Evolutionary conservation across 2,888 invertebrate species (phyloP).

Genomic region (Tipula lateralis): DNA sequence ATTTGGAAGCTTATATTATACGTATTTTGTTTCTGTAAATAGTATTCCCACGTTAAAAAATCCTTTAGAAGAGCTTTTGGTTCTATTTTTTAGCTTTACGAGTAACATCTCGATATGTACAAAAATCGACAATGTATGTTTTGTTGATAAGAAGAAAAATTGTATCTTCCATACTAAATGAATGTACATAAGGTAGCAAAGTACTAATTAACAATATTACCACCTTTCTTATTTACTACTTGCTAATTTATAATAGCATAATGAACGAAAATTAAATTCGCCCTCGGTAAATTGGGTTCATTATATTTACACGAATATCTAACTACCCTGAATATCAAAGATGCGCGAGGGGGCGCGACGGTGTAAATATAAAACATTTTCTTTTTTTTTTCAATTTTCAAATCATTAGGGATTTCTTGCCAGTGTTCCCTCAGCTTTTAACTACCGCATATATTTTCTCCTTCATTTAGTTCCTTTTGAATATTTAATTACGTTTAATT

Average conservation of each 20-base stretch:
- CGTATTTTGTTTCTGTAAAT: no score
- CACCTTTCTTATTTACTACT: background rate
- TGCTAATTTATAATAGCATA: background rate
- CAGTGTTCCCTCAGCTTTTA: background rate
- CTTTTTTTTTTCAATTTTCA: constrained; percentile 7
- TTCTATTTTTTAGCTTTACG: no score
- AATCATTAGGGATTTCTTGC: background rate
- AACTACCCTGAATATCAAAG: background rate
- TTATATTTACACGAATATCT: background rate
- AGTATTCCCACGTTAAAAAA: no score
- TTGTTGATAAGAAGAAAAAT: no score
- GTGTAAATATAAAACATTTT: background rate
- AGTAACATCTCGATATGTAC: no score
- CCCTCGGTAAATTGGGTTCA: constrained; percentile 11
- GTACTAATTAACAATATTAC: constrained; percentile 1
- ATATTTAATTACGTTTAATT: constrained; percentile 11
- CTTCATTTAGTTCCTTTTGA: background rate
- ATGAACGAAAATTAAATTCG: constrained; percentile 5
- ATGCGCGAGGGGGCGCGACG: background rate
- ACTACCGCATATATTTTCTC: background rate
- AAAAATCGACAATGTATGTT: no score
- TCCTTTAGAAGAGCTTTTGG: no score
- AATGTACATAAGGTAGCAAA: no score
- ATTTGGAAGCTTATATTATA: no score
- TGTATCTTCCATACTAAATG: no score